Evolutionary conservation across 2,797 vertebrate species (phyloP), one percentile per base, ranked within the genome.

Genomic region (Tragelaphus oryx): DNA sequence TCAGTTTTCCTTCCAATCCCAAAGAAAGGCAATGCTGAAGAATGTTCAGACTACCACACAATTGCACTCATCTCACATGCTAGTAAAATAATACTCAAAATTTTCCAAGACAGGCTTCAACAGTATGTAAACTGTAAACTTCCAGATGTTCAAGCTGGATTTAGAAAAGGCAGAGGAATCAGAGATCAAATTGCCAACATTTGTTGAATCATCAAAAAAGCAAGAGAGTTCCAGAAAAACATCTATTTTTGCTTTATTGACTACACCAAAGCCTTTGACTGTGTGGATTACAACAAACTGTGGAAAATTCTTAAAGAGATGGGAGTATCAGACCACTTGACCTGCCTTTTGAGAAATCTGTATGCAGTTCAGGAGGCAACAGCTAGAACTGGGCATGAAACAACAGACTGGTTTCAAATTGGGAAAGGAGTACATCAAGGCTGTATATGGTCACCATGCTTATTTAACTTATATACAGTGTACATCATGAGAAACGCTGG

Each of bases 161-260:
- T 68, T 68, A 37, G n/a, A 37, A 37, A 20, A 68, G 62, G 17
- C 17, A 68, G n/a, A 20, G 8, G 17, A 68, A 37, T n/a, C n/a
- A 68, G n/a, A 68, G 4, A 68, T 68, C 17, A 68, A 68, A 68
- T 68, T 20, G 17, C 17, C n/a, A 20, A 68, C 8, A 37, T 37
- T 4, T 4, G 0, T 3, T 68, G n/a, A 20, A 68, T 68, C 62
- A 68, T 68, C 0, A 0, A 37, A 68, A 65, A 65, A 33, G 4
- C 62, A 37, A 65, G 8, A 33, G 17, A 20, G 62, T 65, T 65
- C 17, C n/a, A 65, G 62, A 65, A 65, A 65, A 65, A 37, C 17
- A 65, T 37, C n/a, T 37, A 10, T 2, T 65, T 37, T 37, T 65
- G 62, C 62, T 11, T 65, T 10, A 33, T 65, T 65, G 4, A 65